These are phyloP conservation scores for Pomatostomus ruficeps DNA, from an alignment of 2,113 vertebrate species.

Conservation along the genomic window DNA sequence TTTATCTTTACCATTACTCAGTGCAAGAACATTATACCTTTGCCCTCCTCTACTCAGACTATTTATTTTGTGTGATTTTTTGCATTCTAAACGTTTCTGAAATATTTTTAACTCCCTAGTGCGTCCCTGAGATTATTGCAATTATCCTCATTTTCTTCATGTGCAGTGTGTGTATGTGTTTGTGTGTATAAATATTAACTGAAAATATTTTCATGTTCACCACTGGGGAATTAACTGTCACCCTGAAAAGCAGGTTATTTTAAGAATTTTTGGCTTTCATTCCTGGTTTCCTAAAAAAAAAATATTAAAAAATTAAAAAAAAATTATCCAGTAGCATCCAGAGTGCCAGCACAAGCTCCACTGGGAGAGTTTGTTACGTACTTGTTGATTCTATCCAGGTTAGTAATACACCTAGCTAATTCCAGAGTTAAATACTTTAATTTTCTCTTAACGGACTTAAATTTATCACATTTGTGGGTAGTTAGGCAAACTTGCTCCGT, in stretches of 20 bases:
- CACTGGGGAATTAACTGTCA: neutral
- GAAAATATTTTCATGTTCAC: neutral
- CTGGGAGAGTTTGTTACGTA: neutral
- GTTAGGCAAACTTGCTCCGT: neutral
- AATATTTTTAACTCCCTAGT: neutral
- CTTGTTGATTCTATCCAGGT: neutral
- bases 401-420: neutral
- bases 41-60: neutral
- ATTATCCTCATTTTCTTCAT: neutral
- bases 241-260: neutral
- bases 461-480: neutral
- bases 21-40: neutral
- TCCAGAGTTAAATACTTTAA: neutral
- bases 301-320: too few species aligned
- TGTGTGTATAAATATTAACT: neutral
- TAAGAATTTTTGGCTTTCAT: neutral
- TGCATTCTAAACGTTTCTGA: neutral
- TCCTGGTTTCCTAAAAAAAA: neutral
- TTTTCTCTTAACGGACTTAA: neutral
- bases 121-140: neutral
- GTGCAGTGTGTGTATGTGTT: neutral
- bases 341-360: neutral
- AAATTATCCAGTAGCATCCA: neutral
- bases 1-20: neutral
- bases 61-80: neutral